A percentile compares a stretch with the other conserved stretches of the same genome.
These are phyloP conservation scores for Drosophila quinaria DNA, from an alignment of 2,888 invertebrate genomes.

Conservation along the genomic window DNA sequence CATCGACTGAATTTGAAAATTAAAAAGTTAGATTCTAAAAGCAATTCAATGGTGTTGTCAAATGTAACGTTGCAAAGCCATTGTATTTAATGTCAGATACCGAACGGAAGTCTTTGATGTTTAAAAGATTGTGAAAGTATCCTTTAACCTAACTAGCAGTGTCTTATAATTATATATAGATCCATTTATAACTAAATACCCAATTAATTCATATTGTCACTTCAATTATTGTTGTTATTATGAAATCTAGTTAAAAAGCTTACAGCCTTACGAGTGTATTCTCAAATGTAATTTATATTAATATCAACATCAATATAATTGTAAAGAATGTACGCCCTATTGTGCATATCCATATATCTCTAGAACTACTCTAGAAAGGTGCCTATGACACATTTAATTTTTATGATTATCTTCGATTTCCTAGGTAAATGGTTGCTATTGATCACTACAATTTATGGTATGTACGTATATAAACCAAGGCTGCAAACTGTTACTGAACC, in stretches of 20 bases:
- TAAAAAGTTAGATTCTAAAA: not conserved
- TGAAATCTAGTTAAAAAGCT: not conserved
- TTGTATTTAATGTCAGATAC: not conserved
- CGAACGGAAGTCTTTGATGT: not conserved
- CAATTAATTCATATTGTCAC: not conserved
- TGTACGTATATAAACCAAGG: not conserved
- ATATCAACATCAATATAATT: not conserved
- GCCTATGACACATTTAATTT: not conserved
- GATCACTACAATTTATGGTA: not conserved
- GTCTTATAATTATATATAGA: not conserved
- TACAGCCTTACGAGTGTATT: not conserved
- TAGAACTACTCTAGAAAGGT: not conserved
- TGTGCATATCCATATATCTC: not conserved
- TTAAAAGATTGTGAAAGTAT: not conserved
- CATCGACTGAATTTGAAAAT: not conserved
- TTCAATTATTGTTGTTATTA: not conserved
- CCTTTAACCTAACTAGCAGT: not conserved
- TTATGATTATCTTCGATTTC: not conserved
- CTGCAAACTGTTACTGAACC: not conserved
- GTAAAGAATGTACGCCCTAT: not conserved
- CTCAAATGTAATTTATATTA: not conserved
- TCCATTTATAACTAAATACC: not conserved
- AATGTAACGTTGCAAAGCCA: not conserved
- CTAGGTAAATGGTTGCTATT: not conserved
- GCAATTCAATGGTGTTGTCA: not conserved